Base-by-base conservation (phyloP, 2,888 invertebrate species). In the Acleris cristana region DNA sequence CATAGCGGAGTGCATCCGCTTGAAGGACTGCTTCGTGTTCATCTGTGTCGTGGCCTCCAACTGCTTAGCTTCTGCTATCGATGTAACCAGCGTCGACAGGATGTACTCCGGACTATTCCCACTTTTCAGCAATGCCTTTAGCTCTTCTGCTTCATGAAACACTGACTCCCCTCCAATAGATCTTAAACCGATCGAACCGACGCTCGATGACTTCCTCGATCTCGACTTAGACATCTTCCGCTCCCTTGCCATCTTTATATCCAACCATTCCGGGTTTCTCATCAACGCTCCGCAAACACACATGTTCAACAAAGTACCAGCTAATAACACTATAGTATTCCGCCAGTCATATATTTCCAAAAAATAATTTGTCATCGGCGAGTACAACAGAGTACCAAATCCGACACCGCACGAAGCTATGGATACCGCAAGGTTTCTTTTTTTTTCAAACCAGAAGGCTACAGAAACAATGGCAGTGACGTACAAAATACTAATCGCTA, bases 371-470 rank as follows among this genome's bases (percentile, higher is more conserved):
- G 97, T 97, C 83, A 98, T 90, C 0, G 97, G 97, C 1, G 97
- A 96, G 85, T 97, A 97, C n/a, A 97, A 89, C 77, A 97, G 95
- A 0, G 98, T 98, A 19, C 98, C 98, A 68, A 97, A 95, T 0
- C 98, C 98, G 0, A 97, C 97, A 3, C 98, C 98, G 71, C 97
- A 97, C 0, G 97, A 97, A 0, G 97, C 96, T 65, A 98, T 89
- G 6, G 98, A 97, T 1, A 97, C 97, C 2, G 98, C 98, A 70
- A 98, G 92, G 40, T 96, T 96, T 61, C 98, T 94, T 82, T 95
- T 95, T 82, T 96, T 96, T 78, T 98, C 97, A 79, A 98, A 98
- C 96, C 98, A 98, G 83, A 97, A 98, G 0, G 98, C 97, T 52
- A 98, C 97, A 52, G 97, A 96, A 0, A 98, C 98, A 3, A 98